phyloP scores from a whole-genome alignment of 2,113 vertebrate genomes.

The Rhadina sibilatrix region DNA sequence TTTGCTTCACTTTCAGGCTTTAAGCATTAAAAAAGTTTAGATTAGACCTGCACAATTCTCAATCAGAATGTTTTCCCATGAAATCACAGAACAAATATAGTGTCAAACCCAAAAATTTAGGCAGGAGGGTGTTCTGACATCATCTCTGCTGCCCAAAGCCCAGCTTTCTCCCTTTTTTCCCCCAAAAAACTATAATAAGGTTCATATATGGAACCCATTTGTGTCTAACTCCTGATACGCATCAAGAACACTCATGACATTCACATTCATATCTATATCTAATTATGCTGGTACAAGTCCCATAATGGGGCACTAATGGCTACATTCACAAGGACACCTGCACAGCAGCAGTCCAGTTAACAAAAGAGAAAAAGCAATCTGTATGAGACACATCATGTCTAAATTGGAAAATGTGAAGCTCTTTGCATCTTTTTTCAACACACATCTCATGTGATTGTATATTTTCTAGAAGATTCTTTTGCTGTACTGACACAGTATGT shows the following conservation, averaged over 20 bases:
- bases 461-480: not conserved
- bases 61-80: not conserved
- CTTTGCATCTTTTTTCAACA: not conserved
- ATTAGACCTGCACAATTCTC: not conserved
- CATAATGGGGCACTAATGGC: not conserved
- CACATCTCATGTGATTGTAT: not conserved
- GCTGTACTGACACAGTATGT: fast-evolving
- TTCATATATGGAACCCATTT: not conserved
- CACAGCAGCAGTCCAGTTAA: not conserved
- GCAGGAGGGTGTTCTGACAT: not conserved
- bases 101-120: not conserved
- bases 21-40: not conserved
- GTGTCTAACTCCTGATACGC: not conserved
- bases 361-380: not conserved
- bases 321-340: not conserved
- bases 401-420: fast-evolving
- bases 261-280: not conserved
- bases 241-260: not conserved
- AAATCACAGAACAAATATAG: not conserved
- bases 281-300: not conserved
- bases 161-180: not conserved
- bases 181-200: not conserved
- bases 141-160: not conserved
- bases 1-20: not conserved
- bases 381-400: fast-evolving